Evolutionary conservation across 2,113 vertebrate species (phyloP), one percentile per base, ranked within the genome.

Genomic region (Alaudala cheleensis): DNA sequence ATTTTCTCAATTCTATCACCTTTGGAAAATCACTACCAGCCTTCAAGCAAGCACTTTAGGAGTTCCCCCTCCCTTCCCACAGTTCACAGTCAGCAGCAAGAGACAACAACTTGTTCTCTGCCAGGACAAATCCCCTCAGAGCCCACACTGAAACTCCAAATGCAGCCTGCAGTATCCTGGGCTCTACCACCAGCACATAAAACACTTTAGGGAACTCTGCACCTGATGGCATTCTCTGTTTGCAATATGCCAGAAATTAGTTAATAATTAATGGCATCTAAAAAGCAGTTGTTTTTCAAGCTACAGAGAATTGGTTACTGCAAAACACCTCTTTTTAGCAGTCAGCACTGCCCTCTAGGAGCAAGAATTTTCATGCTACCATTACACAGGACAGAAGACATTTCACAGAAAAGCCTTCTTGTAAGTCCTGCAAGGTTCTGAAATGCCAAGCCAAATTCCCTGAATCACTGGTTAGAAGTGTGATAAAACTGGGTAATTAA

Each of bases 271-370:
- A 10, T 14, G 21, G 20, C 23, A 45, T 24, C 69, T 40, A 20
- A 67, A 67, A 34, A 60, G 16, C 23, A 15, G 40, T 2, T 21
- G 17, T 29, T 83, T 39, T 54, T 80, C 34, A 42, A 61, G 53
- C 42, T 39, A 17, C 25, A 44, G 40, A 57, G 45, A 58, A 39
- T 9, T 9, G 34, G 9, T 40, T 33, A 22, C 0, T 51, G 42
- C 50, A 76, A 23, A 81, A 62, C 6, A 47, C 4, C 11, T 18
- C 34, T 74, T 61, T 44, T 37, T 1, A 60, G 70, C 73, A 72
- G 74, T 4, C 78, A 89, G 28, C 13, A 61, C 42, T 80, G 87
- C 91, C 78, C 87, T 85, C 93, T 88, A 65, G 66, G 2, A 71
- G 53, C 7, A 50, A 45, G 24, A 39, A 45, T 33, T 24, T 15